phyloP scores from a whole-genome alignment of 1,140 invertebrate species.

The Chironomus striatipennis region DNA sequence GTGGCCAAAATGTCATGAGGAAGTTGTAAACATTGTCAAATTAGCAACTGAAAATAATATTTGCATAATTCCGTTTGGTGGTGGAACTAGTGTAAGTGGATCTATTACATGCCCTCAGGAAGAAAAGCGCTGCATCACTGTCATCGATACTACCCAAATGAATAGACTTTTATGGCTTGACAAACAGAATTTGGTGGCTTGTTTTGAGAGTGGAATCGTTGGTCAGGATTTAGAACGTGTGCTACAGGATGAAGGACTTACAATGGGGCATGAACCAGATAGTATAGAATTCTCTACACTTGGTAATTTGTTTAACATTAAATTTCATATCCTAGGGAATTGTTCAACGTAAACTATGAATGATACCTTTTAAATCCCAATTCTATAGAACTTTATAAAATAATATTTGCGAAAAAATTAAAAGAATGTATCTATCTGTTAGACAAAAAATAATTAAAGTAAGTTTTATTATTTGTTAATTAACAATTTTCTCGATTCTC shows the following conservation, averaged over 20 bases:
- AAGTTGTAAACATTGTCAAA: slow-evolving; percentile 73
- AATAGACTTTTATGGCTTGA: slow-evolving; percentile 92
- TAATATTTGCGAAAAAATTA: too few relatives aligned
- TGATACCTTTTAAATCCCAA: too few relatives aligned
- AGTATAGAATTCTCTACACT: slow-evolving; percentile 96
- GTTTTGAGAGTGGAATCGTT: slow-evolving; percentile 84
- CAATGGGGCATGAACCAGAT: slow-evolving; percentile 92
- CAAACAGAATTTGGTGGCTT: slow-evolving; percentile 73
- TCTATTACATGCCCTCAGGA: slow-evolving; percentile 75
- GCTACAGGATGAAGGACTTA: slow-evolving; percentile 59
- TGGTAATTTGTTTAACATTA: neutral
- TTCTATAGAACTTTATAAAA: too few relatives aligned
- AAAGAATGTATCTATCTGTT: too few relatives aligned
- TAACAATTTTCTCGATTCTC: too few relatives aligned
- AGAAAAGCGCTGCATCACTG: slow-evolving; percentile 78
- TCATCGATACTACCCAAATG: slow-evolving; percentile 93
- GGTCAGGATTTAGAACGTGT: slow-evolving; percentile 87
- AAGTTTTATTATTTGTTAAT: too few relatives aligned
- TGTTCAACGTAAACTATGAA: too few relatives aligned
- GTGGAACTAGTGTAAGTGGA: slow-evolving; percentile 91
- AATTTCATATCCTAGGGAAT: too few relatives aligned
- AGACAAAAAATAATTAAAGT: too few relatives aligned
- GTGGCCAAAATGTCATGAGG: slow-evolving; percentile 80
- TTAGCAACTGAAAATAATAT: slow-evolving; percentile 65
- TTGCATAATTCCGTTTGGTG: slow-evolving; percentile 92